Evolutionary conservation across 2,797 vertebrate species (phyloP).

Genomic region (Astyanax mexicanus): DNA sequence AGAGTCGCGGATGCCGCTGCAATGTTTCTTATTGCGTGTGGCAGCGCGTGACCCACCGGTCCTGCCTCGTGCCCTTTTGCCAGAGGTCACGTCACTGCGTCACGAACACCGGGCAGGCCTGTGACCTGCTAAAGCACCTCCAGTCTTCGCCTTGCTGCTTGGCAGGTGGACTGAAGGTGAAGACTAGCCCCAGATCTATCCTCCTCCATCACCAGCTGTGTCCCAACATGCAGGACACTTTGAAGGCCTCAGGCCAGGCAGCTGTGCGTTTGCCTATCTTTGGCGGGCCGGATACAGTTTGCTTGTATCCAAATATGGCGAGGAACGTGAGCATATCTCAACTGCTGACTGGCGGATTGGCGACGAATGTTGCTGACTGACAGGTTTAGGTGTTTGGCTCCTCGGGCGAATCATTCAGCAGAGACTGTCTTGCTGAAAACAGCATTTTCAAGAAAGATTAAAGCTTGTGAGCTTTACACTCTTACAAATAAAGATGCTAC

Average conservation of each 20-base stretch:
- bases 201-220: slow-evolving; percentile 53
- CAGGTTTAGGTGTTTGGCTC: neutral
- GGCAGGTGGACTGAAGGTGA: slow-evolving; percentile 61
- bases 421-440: slow-evolving; percentile 2
- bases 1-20: neutral
- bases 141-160: slow-evolving; percentile 44
- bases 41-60: neutral
- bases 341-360: slow-evolving; percentile 12
- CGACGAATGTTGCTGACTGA: slow-evolving; percentile 2
- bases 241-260: slow-evolving; percentile 58
- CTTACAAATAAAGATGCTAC: no score
- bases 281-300: slow-evolving; percentile 6
- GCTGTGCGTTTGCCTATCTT: slow-evolving; percentile 28
- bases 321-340: neutral
- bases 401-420: slow-evolving; percentile 5
- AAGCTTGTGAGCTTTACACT: slow-evolving; percentile 2
- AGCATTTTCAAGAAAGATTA: slow-evolving; percentile 1
- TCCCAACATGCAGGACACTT: slow-evolving; percentile 63
- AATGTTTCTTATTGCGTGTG: slow-evolving; percentile 10
- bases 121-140: slow-evolving; percentile 11
- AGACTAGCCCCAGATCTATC: slow-evolving; percentile 62
- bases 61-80: neutral
- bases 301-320: slow-evolving; percentile 32
- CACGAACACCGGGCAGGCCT: neutral
- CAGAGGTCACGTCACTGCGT: slow-evolving; percentile 10